Percentiles rank a stretch among this genome's conserved stretches.
Evolutionary conservation across 2,113 vertebrate genomes (phyloP).

Genomic region (Pluvianellus socialis): DNA sequence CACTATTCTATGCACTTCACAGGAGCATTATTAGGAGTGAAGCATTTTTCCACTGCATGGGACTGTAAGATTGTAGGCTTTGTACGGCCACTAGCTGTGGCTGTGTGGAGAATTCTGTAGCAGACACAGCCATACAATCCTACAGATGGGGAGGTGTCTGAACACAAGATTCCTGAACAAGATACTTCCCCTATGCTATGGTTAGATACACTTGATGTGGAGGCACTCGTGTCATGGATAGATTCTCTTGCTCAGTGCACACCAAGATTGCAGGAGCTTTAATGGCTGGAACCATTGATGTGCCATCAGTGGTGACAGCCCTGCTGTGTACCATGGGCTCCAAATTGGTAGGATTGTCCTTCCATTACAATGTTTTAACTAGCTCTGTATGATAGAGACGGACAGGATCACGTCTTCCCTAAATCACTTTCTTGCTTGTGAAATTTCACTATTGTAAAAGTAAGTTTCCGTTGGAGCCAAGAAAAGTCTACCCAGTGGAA

Average conservation of each 20-base stretch:
- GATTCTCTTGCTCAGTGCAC: background rate
- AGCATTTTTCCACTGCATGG: background rate
- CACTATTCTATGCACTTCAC: background rate
- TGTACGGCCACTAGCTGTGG: background rate
- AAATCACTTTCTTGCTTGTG: background rate
- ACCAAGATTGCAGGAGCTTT: background rate
- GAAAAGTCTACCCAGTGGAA: background rate
- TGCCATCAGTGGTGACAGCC: background rate
- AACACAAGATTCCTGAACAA: background rate
- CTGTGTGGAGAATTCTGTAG: background rate
- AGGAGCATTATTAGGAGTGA: background rate
- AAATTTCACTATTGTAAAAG: background rate
- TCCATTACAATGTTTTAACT: background rate
- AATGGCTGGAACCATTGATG: background rate
- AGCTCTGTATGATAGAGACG: background rate
- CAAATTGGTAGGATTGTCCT: background rate
- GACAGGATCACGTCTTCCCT: background rate
- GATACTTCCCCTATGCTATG: background rate
- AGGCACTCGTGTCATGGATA: background rate
- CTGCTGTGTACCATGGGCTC: background rate
- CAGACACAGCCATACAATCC: background rate
- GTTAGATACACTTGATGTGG: background rate
- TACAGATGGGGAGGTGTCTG: background rate
- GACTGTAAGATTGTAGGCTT: background rate
- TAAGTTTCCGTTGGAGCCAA: background rate